A percentile compares a stretch with the other conserved stretches of the same genome.
phyloP scores from a whole-genome alignment of 2,888 invertebrate species.

The Stenoptilia bipunctidactyla region DNA sequence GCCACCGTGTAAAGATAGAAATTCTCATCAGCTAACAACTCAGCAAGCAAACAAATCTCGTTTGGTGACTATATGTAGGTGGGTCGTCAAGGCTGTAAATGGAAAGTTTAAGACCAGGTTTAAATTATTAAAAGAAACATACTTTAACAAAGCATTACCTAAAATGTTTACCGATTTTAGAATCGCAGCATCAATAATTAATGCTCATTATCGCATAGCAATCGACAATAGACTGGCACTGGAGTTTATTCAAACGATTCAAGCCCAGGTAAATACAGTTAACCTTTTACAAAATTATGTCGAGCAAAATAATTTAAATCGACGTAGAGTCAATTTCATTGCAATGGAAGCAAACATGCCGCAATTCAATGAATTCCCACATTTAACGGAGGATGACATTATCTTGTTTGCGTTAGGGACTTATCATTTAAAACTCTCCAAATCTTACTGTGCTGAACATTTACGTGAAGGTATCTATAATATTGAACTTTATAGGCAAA shows the following conservation, averaged over 20 bases:
- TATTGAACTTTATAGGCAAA: constrained; percentile 7
- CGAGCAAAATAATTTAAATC: not conserved
- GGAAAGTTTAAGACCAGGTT: constrained; percentile 6
- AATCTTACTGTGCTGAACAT: constrained; percentile 10
- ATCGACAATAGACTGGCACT: constrained; percentile 4
- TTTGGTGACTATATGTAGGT: constrained; percentile 6
- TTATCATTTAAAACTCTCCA: constrained; percentile 10
- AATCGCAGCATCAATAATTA: constrained; percentile 6
- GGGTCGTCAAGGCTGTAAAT: constrained; percentile 8
- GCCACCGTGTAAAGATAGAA: constrained; percentile 2
- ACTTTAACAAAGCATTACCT: constrained; percentile 5
- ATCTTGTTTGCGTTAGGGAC: constrained; percentile 6
- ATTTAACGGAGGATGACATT: constrained; percentile 1
- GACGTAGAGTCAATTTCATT: not conserved
- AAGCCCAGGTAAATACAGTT: too few relatives aligned
- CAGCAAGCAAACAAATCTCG: constrained; percentile 6
- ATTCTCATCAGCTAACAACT: constrained; percentile 3
- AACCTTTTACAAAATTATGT: not conserved
- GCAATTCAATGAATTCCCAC: not conserved
- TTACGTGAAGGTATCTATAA: constrained; percentile 6
- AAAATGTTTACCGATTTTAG: constrained; percentile 7
- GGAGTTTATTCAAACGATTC: not conserved
- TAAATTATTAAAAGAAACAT: constrained; percentile 7
- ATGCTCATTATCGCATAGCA: constrained; percentile 6
- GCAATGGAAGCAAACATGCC: constrained; percentile 2